A percentile compares a stretch with the other conserved stretches of the same genome.
Conservation (phyloP, 1,140 invertebrate species). For the Limonius californicus region DNA sequence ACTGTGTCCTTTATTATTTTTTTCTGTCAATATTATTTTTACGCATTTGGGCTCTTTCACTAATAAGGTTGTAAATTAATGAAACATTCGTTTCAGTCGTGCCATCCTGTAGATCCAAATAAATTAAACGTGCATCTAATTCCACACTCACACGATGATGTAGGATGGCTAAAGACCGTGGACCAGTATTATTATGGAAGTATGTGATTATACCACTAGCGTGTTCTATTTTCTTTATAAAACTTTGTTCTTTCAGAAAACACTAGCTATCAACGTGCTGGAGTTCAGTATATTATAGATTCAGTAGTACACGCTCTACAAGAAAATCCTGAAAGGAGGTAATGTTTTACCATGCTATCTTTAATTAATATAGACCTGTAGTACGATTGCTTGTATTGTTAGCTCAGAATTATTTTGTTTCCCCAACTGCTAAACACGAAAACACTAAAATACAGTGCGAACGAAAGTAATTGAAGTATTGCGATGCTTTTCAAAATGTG, state of each 20-base stretch:
- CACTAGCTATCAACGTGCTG: constrained; percentile 66
- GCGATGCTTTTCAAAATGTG: too few species aligned
- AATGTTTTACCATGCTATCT: constrained; percentile 15
- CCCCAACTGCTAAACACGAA: too few species aligned
- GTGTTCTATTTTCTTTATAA: neutral
- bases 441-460: too few species aligned
- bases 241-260: constrained; percentile 51
- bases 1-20: too few species aligned
- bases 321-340: constrained; percentile 64
- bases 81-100: too few species aligned
- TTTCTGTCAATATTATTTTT: too few species aligned
- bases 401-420: too few species aligned
- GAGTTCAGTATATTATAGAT: constrained; percentile 84
- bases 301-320: constrained; percentile 73
- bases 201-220: constrained; percentile 41
- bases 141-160: constrained; percentile 72
- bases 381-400: too few species aligned
- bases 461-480: too few species aligned
- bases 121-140: constrained; percentile 71
- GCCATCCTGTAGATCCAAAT: constrained; percentile 48
- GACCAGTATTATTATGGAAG: constrained; percentile 78
- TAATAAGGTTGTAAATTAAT: too few species aligned
- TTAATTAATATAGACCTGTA: too few species aligned
- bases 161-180: constrained; percentile 80
- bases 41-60: too few species aligned